phyloP scores from a whole-genome alignment of 2,797 vertebrate genomes.

The Rhinella marina region DNA sequence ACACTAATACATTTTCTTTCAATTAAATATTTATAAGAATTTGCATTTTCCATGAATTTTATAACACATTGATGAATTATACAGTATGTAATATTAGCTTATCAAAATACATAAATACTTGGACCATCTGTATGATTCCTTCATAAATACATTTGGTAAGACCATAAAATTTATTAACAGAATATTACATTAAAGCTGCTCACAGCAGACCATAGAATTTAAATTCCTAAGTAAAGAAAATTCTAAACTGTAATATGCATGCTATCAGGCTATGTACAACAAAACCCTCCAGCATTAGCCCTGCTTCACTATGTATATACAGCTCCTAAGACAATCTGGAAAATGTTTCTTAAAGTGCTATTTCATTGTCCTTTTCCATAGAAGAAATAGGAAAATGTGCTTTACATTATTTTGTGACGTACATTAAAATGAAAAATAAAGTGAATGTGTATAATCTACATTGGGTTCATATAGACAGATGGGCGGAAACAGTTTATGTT shows the following conservation, averaged over 20 bases:
- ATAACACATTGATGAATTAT: constrained; percentile 51
- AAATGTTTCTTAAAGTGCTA: constrained; percentile 55
- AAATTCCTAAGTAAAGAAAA: constrained; percentile 36
- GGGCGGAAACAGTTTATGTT: constrained; percentile 55
- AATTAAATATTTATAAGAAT: constrained; percentile 59
- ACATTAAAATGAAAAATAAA: constrained; percentile 27
- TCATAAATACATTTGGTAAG: constrained; percentile 51
- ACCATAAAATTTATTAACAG: constrained; percentile 52
- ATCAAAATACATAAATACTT: constrained; percentile 62
- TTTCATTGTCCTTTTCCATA: constrained; percentile 34
- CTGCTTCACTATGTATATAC: constrained; percentile 35
- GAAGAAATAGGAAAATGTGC: constrained; percentile 57
- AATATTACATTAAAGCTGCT: constrained; percentile 48
- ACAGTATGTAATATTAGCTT: constrained; percentile 42
- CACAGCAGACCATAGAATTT: neutral
- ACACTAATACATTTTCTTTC: constrained; percentile 16
- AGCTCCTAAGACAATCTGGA: constrained; percentile 28
- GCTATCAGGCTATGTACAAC: constrained; percentile 48
- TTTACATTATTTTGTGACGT: constrained; percentile 41
- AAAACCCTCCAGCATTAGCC: neutral
- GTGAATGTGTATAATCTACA: constrained; percentile 3
- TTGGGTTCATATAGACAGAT: neutral
- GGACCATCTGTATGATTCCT: constrained; percentile 15
- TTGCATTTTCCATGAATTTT: constrained; percentile 53
- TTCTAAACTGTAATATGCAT: constrained; percentile 41